Percentiles rank a stretch among this genome's conserved stretches.
Conservation (phyloP, 2,797 vertebrate species). For the Valencia hispanica region DNA sequence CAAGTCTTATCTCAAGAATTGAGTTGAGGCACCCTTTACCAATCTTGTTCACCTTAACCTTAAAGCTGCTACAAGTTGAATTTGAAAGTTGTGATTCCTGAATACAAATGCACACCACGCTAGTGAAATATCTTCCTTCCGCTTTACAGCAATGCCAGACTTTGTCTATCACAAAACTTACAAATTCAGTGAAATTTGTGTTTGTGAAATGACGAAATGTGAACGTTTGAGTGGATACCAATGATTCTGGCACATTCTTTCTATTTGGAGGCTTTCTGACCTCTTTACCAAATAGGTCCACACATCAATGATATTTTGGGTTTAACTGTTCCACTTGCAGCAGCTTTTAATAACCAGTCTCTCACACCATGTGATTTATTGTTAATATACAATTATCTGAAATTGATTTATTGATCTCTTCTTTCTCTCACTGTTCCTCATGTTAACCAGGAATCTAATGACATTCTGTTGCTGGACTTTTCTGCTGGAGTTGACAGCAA, state of each 20-base stretch:
- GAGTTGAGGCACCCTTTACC: constrained; percentile 41
- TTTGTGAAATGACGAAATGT: not conserved
- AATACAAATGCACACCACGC: not conserved
- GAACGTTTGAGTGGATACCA: not conserved
- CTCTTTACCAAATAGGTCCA: not conserved
- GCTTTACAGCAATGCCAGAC: not conserved
- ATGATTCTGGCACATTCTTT: not conserved
- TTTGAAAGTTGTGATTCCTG: not conserved
- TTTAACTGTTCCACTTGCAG: constrained; percentile 32
- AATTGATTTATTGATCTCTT: constrained; percentile 59
- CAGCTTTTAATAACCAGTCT: constrained; percentile 62
- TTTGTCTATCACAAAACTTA: not conserved
- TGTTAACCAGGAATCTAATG: constrained; percentile 92
- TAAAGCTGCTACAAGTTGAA: constrained; percentile 65
- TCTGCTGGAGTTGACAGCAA: constrained; percentile 94
- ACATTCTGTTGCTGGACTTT: constrained; percentile 97
- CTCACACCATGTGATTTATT: constrained; percentile 62
- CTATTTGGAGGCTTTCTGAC: not conserved
- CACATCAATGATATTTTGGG: not conserved
- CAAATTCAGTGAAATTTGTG: not conserved
- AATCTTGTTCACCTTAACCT: constrained; percentile 44
- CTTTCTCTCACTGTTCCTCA: constrained; percentile 67
- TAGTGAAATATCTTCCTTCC: not conserved
- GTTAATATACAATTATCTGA: constrained; percentile 52
- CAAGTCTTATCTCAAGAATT: constrained; percentile 41